Base-by-base conservation (phyloP, 2,797 vertebrate species). In the Centropyge bicolor region DNA sequence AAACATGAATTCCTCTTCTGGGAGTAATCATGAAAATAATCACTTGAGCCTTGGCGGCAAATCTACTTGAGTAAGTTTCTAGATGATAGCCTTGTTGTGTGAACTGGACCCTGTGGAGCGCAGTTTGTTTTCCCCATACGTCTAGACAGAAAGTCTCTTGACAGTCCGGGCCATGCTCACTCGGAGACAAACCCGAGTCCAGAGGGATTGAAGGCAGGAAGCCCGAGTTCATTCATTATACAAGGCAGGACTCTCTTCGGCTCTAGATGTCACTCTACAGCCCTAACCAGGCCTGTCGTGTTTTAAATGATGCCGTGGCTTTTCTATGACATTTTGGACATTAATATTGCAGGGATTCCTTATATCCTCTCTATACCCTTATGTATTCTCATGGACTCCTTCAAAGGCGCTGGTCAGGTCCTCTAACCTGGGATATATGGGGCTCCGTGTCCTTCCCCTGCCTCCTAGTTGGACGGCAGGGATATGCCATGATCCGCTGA, bases 261-360 rank as follows among this genome's bases (percentile, higher is more conserved):
- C 82, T 88, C 70, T 54, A 73, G 74, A 80, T 88, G 81, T 88
- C 81, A 74, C 81, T 80, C 88, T 9, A 69, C 78, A 87, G 83
- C 68, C 69, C 76, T 74, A 79, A 84, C 69, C 74, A 77, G 81
- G 71, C 74, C 78, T 67, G 52, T 59, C 9, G 38, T 64, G 22
- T 82, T 90, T 74, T 84, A 73, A 89, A 89, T 75, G 86, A 88
- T 83, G 82, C 82, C 1, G 1, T 81, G 80, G 88, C 88, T 92
- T 93, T 91, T 82, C 86, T 78, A 22, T 93, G 93, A 93, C 93
- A 94, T 95, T 95, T 93, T 89, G 90, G 92, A 93, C 92, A 93
- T 93, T 91, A 92, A 93, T 93, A 93, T 93, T 92, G 88, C 85
- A 92, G 85, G 70, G 91, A 94, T 91, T 91, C 74, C 83, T 85